Evolutionary conservation across 2,888 invertebrate genomes (phyloP).

Genomic region (Thysanoteuthis rhombus): DNA sequence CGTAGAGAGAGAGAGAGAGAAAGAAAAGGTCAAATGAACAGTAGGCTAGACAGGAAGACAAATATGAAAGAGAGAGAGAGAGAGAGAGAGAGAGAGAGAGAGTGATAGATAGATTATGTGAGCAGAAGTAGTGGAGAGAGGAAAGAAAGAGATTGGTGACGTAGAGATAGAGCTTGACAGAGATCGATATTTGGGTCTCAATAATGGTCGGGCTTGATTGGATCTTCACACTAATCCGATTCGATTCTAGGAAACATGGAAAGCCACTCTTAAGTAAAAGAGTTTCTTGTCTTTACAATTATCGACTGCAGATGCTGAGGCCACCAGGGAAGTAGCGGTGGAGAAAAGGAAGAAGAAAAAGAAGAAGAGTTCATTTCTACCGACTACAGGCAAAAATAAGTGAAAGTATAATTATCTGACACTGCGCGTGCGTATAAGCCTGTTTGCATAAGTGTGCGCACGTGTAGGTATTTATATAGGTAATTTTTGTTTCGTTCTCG

Average conservation of each 20-base stretch:
- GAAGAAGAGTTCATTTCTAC: not conserved
- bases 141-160: too few relatives aligned
- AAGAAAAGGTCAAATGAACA: not conserved
- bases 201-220: not conserved
- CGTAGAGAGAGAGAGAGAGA: not conserved
- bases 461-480: too few relatives aligned
- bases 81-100: too few relatives aligned
- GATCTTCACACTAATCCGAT: not conserved
- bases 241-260: not conserved
- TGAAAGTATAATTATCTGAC: too few relatives aligned
- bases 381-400: too few relatives aligned
- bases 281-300: not conserved
- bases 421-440: too few relatives aligned
- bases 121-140: too few relatives aligned
- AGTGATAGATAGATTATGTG: too few relatives aligned
- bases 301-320: not conserved
- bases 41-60: too few relatives aligned
- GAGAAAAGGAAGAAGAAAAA: not conserved
- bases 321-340: not conserved
- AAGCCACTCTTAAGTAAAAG: not conserved
- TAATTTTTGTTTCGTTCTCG: not conserved
- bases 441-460: too few relatives aligned
- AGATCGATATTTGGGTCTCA: not conserved
- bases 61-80: too few relatives aligned
- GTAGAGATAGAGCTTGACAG: not conserved